These are phyloP conservation scores for Prorops nasuta DNA, from an alignment of 1,140 invertebrate species.

Conservation along the genomic window DNA sequence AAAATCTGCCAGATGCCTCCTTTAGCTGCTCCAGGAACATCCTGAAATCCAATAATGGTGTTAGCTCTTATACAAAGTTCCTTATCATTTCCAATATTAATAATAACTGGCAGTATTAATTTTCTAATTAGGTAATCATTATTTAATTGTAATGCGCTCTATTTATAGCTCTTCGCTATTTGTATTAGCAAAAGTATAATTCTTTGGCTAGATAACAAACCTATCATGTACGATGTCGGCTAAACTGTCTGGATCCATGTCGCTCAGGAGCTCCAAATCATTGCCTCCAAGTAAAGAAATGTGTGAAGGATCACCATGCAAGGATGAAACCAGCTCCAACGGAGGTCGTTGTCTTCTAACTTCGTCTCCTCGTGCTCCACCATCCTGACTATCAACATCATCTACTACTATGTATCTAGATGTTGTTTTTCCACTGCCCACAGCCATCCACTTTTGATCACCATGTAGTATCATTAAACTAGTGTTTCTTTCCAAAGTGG, in stretches of 20 bases:
- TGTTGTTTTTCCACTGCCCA: constrained; percentile 44
- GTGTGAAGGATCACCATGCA: constrained; percentile 76
- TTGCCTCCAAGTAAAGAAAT: constrained; percentile 77
- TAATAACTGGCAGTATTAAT: too few relatives aligned
- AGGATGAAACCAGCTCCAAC: constrained; percentile 64
- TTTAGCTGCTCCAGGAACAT: constrained; percentile 79
- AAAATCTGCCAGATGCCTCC: constrained; percentile 76
- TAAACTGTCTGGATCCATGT: constrained; percentile 82
- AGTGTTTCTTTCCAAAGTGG: constrained; percentile 77
- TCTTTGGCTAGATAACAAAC: constrained; percentile 52
- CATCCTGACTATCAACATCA: constrained; percentile 65
- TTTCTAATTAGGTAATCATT: too few relatives aligned
- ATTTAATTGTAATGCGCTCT: too few relatives aligned
- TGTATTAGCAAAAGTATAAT: too few relatives aligned
- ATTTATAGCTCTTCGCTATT: too few relatives aligned
- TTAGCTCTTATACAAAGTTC: constrained; percentile 1
- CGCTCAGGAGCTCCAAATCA: constrained; percentile 76
- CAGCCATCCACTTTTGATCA: constrained; percentile 69
- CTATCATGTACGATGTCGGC: constrained; percentile 76
- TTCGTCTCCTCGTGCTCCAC: constrained; percentile 53
- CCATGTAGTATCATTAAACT: constrained; percentile 75
- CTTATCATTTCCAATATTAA: constrained; percentile 5
- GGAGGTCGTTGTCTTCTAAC: constrained; percentile 52
- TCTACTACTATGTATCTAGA: constrained; percentile 64
- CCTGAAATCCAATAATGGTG: constrained; percentile 57